Percentiles rank a stretch among this genome's conserved stretches.
phyloP scores from a whole-genome alignment of 2,888 invertebrate genomes.

The Plusia festucae region DNA sequence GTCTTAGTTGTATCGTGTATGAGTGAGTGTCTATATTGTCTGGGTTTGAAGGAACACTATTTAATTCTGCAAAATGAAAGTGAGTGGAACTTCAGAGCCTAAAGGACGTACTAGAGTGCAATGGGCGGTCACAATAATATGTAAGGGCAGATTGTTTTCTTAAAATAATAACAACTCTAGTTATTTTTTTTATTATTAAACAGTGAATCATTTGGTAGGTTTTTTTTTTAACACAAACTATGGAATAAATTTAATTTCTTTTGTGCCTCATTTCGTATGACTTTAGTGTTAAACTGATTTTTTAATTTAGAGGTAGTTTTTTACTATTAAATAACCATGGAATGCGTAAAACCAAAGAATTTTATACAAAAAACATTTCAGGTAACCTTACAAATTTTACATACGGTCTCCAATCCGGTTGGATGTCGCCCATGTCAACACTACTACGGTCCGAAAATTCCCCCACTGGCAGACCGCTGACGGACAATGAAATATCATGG shows the following conservation, averaged over 20 bases:
- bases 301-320: too few relatives aligned
- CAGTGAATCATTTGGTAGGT: too few relatives aligned
- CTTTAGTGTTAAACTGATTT: too few relatives aligned
- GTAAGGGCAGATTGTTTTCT: slow-evolving; percentile 41
- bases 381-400: slow-evolving; percentile 78
- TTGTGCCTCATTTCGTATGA: neutral
- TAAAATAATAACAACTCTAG: neutral
- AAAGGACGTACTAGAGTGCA: slow-evolving; percentile 56
- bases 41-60: neutral
- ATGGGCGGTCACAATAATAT: slow-evolving; percentile 56
- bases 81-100: slow-evolving; percentile 17
- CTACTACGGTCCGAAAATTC: slow-evolving; percentile 72
- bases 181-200: too few relatives aligned
- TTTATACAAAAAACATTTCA: slow-evolving; percentile 57
- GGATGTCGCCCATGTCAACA: slow-evolving; percentile 81
- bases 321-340: neutral
- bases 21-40: slow-evolving; percentile 18
- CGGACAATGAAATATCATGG: slow-evolving; percentile 77
- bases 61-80: slow-evolving; percentile 16
- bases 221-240: neutral
- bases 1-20: slow-evolving; percentile 10
- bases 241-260: neutral
- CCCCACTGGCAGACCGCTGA: slow-evolving; percentile 72
- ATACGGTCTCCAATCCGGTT: slow-evolving; percentile 81
- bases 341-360: neutral